Conservation (phyloP, 2,888 invertebrate genomes). For the Eupithecia vulgata region DNA sequence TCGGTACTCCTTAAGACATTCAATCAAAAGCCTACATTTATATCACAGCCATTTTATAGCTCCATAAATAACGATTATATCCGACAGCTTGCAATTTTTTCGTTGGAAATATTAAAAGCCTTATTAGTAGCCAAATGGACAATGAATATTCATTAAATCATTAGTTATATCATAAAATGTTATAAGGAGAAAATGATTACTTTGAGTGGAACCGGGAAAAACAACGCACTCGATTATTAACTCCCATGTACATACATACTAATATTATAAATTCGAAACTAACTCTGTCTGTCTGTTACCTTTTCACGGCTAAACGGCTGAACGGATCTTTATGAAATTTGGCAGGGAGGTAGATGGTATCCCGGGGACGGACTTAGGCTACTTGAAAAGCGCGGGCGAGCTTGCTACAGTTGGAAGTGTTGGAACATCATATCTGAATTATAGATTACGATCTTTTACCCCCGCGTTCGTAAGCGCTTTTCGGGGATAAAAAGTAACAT, state of each 20-base stretch:
- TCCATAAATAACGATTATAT: neutral
- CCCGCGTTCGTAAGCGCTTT: too few relatives aligned
- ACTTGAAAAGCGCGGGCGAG: too few relatives aligned
- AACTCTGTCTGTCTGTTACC: too few relatives aligned
- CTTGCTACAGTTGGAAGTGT: too few relatives aligned
- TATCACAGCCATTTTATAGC: neutral
- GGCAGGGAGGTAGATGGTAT: too few relatives aligned
- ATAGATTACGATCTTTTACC: too few relatives aligned
- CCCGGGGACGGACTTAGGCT: too few relatives aligned
- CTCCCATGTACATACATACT: neutral
- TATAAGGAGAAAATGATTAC: neutral
- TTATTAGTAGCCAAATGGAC: constrained; percentile 5
- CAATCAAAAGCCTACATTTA: constrained; percentile 5
- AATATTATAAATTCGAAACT: too few relatives aligned
- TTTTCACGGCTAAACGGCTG: too few relatives aligned
- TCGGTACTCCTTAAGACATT: neutral
- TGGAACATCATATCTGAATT: too few relatives aligned
- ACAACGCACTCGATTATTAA: neutral
- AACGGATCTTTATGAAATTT: too few relatives aligned
- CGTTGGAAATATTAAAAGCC: neutral
- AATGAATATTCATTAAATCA: constrained; percentile 8
- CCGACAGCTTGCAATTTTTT: neutral
- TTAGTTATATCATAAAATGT: neutral
- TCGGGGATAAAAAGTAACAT: too few relatives aligned
- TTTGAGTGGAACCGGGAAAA: neutral